Evolutionary conservation across 2,113 vertebrate species (phyloP).

Genomic region (Aptenodytes forsteri): DNA sequence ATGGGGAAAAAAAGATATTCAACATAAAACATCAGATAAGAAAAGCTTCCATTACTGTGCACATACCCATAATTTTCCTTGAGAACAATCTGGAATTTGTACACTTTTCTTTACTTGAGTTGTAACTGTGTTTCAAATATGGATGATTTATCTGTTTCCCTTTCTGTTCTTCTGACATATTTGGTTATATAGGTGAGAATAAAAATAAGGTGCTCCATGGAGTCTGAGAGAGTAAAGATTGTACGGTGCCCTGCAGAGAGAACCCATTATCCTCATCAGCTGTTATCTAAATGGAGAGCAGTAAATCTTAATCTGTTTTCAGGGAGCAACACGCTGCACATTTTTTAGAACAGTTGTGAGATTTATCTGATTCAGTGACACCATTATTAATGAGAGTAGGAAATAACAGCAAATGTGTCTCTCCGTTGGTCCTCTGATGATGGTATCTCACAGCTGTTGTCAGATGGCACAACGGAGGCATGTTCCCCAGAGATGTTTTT

Average conservation of each 20-base stretch:
- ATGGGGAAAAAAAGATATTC: background rate
- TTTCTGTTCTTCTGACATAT: background rate
- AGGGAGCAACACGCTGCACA: background rate
- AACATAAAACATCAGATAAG: background rate
- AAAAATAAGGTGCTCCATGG: background rate
- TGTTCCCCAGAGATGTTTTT: background rate
- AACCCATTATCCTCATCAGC: background rate
- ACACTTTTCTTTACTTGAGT: background rate
- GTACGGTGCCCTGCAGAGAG: background rate
- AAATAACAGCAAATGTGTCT: background rate
- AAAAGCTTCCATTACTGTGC: background rate
- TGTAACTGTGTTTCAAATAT: background rate
- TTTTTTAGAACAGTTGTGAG: background rate
- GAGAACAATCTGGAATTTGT: background rate
- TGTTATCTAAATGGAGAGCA: background rate
- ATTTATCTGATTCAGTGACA: background rate
- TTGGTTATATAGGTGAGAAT: background rate
- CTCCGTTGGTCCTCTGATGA: background rate
- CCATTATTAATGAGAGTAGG: background rate
- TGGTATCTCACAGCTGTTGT: background rate
- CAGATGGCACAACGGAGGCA: background rate
- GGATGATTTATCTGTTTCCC: background rate
- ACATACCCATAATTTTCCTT: background rate
- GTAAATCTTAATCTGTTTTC: constrained; percentile 27
- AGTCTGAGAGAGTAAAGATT: background rate